Conservation (phyloP, 2,113 vertebrate genomes). For the Boleophthalmus pectinirostris region DNA sequence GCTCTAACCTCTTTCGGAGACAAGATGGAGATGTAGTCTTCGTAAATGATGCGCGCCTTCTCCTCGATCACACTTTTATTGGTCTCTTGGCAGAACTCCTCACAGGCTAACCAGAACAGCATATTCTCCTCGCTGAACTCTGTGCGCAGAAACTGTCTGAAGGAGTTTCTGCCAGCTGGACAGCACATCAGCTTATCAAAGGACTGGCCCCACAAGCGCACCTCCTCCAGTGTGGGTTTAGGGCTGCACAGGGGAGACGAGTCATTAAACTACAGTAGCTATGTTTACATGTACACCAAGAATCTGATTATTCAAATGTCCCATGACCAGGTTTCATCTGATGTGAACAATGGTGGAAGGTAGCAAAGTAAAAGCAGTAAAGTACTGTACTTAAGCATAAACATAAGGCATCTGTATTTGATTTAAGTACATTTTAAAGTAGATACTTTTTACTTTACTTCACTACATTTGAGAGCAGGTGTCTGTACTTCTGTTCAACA, state of each 20-base stretch:
- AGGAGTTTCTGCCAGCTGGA: slow-evolving; percentile 88
- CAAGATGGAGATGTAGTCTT: slow-evolving; percentile 97
- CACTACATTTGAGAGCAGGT: no score
- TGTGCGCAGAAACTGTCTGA: slow-evolving; percentile 93
- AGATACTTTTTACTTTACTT: no score
- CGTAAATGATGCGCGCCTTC: slow-evolving; percentile 92
- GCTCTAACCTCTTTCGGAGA: slow-evolving; percentile 95
- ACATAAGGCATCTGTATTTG: no score
- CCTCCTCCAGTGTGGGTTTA: slow-evolving; percentile 89
- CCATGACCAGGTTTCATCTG: no score
- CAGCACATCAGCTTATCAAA: slow-evolving; percentile 96
- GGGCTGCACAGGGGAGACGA: slow-evolving; percentile 71
- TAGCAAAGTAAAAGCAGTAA: no score
- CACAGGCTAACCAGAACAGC: slow-evolving; percentile 98
- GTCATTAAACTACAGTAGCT: background rate
- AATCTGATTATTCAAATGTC: no score
- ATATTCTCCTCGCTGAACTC: slow-evolving; percentile 99
- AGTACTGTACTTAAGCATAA: no score
- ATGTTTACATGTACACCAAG: background rate
- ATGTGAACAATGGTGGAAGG: no score
- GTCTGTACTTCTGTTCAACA: no score
- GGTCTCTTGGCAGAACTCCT: slow-evolving; percentile 90
- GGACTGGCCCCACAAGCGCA: slow-evolving; percentile 89
- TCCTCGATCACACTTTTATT: slow-evolving; percentile 87
- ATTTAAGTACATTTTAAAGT: no score